Percentiles rank a stretch among this genome's conserved stretches.
Evolutionary conservation across 1,140 invertebrate genomes (phyloP).

Genomic region (Pseudachorutes palmiensis): DNA sequence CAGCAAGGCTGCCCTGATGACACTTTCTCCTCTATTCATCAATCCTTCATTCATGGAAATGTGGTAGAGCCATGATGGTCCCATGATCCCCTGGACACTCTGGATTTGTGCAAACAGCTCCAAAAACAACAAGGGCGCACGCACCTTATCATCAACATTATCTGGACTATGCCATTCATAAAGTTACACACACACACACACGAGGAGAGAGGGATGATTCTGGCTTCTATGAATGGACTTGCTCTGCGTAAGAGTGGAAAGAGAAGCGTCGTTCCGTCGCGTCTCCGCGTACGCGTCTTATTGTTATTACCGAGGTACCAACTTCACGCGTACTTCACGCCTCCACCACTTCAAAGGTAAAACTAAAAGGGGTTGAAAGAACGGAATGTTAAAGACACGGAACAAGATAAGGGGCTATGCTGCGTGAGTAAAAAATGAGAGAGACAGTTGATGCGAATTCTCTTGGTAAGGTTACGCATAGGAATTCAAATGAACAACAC

Average conservation of each 20-base stretch:
- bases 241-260: too few relatives aligned
- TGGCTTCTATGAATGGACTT: too few relatives aligned
- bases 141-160: background rate
- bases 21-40: background rate
- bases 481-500: constrained; percentile 11
- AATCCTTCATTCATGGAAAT: too few relatives aligned
- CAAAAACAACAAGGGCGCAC: background rate
- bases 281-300: background rate
- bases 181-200: too few relatives aligned
- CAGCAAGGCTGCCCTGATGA: background rate
- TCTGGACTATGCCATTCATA: background rate
- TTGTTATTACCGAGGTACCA: background rate
- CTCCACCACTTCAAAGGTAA: background rate
- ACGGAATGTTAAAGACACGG: constrained; percentile 7
- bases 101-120: too few relatives aligned
- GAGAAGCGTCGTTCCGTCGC: background rate
- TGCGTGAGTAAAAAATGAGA: background rate
- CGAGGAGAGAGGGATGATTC: too few relatives aligned
- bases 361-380: constrained; percentile 8
- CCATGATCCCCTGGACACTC: too few relatives aligned
- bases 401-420: background rate
- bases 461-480: background rate
- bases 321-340: background rate
- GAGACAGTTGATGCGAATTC: background rate
- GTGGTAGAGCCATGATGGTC: too few relatives aligned